Conservation (phyloP, 2,113 vertebrate genomes). For the Sphaerodactylus townsendi region DNA sequence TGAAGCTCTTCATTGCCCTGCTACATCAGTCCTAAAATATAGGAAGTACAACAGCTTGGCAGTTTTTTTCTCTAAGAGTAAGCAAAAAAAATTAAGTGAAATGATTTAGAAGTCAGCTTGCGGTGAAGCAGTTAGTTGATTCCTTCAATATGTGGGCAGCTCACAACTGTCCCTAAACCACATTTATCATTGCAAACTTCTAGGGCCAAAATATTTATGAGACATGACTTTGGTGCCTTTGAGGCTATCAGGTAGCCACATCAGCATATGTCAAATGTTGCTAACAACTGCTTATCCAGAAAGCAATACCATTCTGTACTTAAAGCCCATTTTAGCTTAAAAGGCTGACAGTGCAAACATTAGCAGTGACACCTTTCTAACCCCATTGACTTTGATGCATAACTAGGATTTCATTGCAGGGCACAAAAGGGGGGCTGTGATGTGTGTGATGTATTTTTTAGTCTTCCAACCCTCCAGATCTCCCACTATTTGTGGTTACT, state of each 20-base stretch:
- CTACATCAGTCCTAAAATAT: background rate
- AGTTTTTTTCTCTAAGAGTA: background rate
- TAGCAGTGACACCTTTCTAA: too few species aligned
- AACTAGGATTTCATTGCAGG: too few species aligned
- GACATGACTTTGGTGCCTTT: background rate
- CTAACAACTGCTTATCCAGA: background rate
- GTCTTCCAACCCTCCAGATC: too few species aligned
- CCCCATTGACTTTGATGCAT: too few species aligned
- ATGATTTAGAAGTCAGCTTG: background rate
- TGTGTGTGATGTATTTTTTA: too few species aligned
- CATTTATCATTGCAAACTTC: background rate
- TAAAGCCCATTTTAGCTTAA: background rate
- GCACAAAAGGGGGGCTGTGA: too few species aligned
- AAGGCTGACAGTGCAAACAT: too few species aligned
- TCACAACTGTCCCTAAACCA: background rate
- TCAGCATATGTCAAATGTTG: background rate
- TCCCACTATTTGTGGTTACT: too few species aligned
- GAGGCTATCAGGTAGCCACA: background rate
- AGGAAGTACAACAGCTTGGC: background rate
- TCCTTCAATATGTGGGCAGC: background rate
- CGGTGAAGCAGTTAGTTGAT: background rate
- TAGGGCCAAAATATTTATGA: background rate
- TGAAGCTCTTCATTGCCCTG: background rate
- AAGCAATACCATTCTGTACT: background rate
- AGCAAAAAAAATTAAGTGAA: background rate